Conservation (phyloP, 2,113 vertebrate genomes). For the Recurvirostra avosetta region DNA sequence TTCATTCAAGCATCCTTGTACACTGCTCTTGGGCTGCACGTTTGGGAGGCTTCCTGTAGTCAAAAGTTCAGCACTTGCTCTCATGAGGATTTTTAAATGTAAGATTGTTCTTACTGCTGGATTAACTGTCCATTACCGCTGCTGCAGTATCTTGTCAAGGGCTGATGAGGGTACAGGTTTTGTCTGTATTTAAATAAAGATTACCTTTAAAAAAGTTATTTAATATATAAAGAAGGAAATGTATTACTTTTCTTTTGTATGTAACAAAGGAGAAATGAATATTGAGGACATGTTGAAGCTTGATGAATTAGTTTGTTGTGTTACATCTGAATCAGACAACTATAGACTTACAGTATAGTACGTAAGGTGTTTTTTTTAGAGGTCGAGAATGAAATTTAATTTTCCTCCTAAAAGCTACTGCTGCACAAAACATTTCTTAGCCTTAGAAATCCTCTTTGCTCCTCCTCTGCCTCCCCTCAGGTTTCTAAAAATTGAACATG, state of each 20-base stretch:
- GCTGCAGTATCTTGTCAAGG: not conserved
- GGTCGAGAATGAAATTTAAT: not conserved
- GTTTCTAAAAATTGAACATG: not conserved
- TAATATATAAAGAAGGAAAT: not conserved
- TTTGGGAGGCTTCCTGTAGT: not conserved
- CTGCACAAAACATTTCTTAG: not conserved
- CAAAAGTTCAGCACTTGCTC: not conserved
- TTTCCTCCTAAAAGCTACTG: not conserved
- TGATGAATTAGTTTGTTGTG: not conserved
- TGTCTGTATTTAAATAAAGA: slow-evolving; percentile 56
- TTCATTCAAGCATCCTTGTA: not conserved
- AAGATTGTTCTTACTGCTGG: not conserved
- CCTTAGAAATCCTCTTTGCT: not conserved
- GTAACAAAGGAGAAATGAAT: not conserved
- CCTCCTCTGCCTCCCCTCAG: not conserved
- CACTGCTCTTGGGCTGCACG: not conserved
- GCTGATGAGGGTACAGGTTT: slow-evolving; percentile 4
- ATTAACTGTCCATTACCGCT: not conserved
- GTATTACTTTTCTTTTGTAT: not conserved
- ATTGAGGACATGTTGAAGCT: not conserved
- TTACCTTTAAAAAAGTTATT: not conserved
- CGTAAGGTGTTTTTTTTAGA: not conserved
- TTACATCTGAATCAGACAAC: not conserved
- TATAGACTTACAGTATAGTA: not conserved
- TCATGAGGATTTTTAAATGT: not conserved